Evolutionary conservation across 2,888 invertebrate genomes (phyloP).

Genomic region (Eupithecia insigniata): DNA sequence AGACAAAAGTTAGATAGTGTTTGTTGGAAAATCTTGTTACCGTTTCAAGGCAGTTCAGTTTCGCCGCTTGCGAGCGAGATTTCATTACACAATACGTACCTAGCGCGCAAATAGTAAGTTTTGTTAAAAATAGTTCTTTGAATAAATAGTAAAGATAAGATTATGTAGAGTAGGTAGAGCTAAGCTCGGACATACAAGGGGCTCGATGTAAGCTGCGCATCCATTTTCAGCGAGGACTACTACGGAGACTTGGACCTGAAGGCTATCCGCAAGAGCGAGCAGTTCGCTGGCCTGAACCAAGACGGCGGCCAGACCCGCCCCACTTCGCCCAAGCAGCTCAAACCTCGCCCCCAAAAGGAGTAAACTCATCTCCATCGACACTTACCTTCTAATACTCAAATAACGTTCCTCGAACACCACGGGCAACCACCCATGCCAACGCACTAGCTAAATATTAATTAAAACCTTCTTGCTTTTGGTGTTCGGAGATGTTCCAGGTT

Average conservation of each 20-base stretch:
- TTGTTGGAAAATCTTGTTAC: slow-evolving; percentile 70
- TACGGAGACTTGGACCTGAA: slow-evolving; percentile 97
- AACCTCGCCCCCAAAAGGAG: slow-evolving; percentile 85
- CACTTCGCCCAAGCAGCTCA: slow-evolving; percentile 77
- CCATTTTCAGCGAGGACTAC: slow-evolving; percentile 96
- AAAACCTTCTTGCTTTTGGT: slow-evolving; percentile 59
- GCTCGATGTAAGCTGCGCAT: slow-evolving; percentile 80
- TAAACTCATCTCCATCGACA: slow-evolving; percentile 64
- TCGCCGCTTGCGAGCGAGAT: slow-evolving; percentile 66
- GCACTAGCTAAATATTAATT: slow-evolving; percentile 50
- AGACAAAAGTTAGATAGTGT: slow-evolving; percentile 66
- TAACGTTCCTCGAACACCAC: slow-evolving; percentile 64
- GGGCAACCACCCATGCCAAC: slow-evolving; percentile 51
- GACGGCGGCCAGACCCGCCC: slow-evolving; percentile 82
- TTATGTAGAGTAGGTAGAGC: slow-evolving; percentile 52
- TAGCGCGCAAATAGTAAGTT: slow-evolving; percentile 68
- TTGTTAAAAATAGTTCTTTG: slow-evolving; percentile 63
- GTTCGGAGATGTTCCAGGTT: slow-evolving; percentile 69
- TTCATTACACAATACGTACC: slow-evolving; percentile 75
- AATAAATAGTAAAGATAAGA: not conserved
- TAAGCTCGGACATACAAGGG: slow-evolving; percentile 65
- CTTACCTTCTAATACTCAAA: slow-evolving; percentile 78
- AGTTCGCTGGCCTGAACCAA: slow-evolving; percentile 90
- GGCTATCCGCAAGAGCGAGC: slow-evolving; percentile 96
- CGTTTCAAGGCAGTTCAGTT: slow-evolving; percentile 78